These are phyloP conservation scores for Chironomus riparius DNA, from an alignment of 2,888 invertebrate genomes.

Conservation along the genomic window DNA sequence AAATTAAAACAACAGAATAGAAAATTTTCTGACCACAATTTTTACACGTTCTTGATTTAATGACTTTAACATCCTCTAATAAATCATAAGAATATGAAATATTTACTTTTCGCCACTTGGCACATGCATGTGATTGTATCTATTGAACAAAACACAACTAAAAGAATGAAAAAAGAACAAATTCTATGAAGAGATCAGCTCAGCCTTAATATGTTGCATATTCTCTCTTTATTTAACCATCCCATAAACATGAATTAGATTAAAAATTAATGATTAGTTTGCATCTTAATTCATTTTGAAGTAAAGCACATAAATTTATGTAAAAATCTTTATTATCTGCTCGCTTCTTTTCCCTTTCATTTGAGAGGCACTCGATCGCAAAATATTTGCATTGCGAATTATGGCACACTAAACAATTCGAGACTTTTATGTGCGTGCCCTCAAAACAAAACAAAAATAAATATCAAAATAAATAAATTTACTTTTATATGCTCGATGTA, in stretches of 20 bases:
- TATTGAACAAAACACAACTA: background rate
- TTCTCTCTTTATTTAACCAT: too few species aligned
- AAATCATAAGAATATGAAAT: background rate
- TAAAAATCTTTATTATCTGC: slow-evolving; percentile 7
- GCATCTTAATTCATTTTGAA: slow-evolving; percentile 16
- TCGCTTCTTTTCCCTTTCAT: too few species aligned
- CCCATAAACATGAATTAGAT: slow-evolving; percentile 16
- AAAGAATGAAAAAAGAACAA: background rate
- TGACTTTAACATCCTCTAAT: background rate
- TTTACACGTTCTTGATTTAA: too few species aligned
- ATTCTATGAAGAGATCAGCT: too few species aligned
- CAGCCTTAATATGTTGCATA: too few species aligned
- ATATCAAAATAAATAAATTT: background rate
- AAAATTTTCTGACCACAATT: too few species aligned
- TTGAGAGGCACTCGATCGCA: background rate
- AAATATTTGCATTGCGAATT: background rate
- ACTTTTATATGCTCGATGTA: background rate
- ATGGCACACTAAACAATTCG: slow-evolving; percentile 7
- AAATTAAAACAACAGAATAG: too few species aligned
- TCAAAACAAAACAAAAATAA: background rate
- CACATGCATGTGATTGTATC: background rate
- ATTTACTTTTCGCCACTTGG: background rate
- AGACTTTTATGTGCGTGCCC: slow-evolving; percentile 13
- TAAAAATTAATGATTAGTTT: slow-evolving; percentile 18
- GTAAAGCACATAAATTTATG: slow-evolving; percentile 22